These are phyloP conservation scores for Drosophila suboccidentalis DNA, from an alignment of 2,888 invertebrate species.

Conservation along the genomic window DNA sequence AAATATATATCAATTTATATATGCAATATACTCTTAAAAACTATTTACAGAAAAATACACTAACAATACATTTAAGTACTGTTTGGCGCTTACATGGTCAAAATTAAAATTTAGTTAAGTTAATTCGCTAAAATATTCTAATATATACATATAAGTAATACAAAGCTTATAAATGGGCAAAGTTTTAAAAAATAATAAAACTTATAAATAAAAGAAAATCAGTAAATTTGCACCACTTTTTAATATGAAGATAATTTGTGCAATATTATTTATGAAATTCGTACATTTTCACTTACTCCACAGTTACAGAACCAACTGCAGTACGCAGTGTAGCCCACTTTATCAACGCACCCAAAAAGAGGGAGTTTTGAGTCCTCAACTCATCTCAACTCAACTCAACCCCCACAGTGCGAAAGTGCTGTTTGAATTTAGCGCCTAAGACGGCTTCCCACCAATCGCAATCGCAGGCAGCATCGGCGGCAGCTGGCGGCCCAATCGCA, in stretches of 20 bases:
- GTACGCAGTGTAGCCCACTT: background rate
- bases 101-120: too few species aligned
- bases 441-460: conserved; percentile 71
- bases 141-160: too few species aligned
- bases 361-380: background rate
- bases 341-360: background rate
- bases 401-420: conserved; percentile 8
- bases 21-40: fast-evolving
- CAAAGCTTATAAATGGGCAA: too few species aligned
- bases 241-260: too few species aligned
- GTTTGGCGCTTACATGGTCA: background rate
- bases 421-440: conserved; percentile 54
- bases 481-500: conserved; percentile 69
- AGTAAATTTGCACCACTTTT: too few species aligned
- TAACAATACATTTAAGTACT: background rate
- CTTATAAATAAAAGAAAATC: too few species aligned
- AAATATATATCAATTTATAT: background rate
- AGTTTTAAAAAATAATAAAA: too few species aligned
- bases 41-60: background rate
- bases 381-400: conserved; percentile 4
- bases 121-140: too few species aligned
- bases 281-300: background rate
- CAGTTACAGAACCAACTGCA: background rate
- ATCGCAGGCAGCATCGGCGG: conserved; percentile 63
- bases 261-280: background rate